Evolutionary conservation across 1,140 invertebrate species (phyloP).

Genomic region (Cyphomyrmex costatus): DNA sequence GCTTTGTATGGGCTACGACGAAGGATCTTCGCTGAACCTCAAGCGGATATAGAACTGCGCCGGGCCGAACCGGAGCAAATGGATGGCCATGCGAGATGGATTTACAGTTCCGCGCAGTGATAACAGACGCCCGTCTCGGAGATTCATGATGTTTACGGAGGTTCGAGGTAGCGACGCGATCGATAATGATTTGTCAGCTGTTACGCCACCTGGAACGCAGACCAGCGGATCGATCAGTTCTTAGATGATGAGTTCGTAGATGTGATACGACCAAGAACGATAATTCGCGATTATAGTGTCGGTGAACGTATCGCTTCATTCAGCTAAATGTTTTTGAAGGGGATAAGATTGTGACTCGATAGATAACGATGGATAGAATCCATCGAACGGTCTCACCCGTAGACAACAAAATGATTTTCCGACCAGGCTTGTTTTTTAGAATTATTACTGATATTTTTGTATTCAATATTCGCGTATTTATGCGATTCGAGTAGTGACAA

Average conservation of each 20-base stretch:
- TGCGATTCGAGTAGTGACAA: not conserved
- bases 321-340: not conserved
- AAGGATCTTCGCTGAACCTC: conserved; percentile 9
- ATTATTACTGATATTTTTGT: not conserved
- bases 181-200: conserved; percentile 58
- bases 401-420: not conserved
- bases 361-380: not conserved
- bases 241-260: conserved; percentile 7
- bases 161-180: conserved; percentile 15
- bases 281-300: not conserved
- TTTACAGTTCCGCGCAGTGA: conserved; percentile 51
- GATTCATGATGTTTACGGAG: conserved; percentile 64
- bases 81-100: conserved; percentile 45
- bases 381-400: not conserved
- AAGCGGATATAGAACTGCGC: conserved; percentile 33
- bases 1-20: not conserved
- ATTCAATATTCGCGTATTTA: not conserved
- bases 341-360: not conserved
- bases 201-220: conserved; percentile 18
- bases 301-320: not conserved
- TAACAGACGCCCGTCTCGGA: conserved; percentile 52
- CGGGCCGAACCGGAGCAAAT: conserved; percentile 11
- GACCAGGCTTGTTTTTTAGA: not conserved
- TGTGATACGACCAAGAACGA: not conserved
- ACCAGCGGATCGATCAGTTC: not conserved